Evolutionary conservation across 2,113 vertebrate genomes (phyloP).

Genomic region (Pseudonaja textilis): DNA sequence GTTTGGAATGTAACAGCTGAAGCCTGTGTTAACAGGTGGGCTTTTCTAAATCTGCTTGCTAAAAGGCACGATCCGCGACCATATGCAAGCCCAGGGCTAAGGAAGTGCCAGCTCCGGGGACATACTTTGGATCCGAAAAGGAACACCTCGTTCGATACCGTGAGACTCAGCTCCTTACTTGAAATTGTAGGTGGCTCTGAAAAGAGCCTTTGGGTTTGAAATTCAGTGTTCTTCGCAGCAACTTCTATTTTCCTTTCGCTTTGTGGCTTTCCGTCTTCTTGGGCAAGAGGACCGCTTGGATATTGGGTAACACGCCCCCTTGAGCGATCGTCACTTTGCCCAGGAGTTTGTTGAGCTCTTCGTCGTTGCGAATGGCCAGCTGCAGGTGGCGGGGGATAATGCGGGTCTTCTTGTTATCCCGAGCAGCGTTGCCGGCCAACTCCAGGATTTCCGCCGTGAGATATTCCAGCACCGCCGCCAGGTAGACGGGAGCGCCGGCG

Average conservation of each 20-base stretch:
- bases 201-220: conserved; percentile 70
- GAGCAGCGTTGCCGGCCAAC: not conserved
- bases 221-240: too few species aligned
- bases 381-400: not conserved
- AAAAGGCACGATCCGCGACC: not conserved
- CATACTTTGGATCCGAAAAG: not conserved
- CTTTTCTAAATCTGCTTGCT: not conserved
- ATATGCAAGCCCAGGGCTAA: not conserved
- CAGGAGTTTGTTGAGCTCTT: conserved; percentile 26
- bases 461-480: not conserved
- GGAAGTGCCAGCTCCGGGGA: not conserved
- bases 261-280: conserved; percentile 33
- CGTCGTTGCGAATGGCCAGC: conserved; percentile 30
- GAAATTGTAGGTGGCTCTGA: conserved; percentile 66
- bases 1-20: not conserved
- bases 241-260: conserved; percentile 1
- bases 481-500: not conserved
- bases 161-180: conserved; percentile 41
- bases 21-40: not conserved
- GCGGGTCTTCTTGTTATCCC: not conserved
- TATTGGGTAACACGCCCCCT: conserved; percentile 19
- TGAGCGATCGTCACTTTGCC: conserved; percentile 30
- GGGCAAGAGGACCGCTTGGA: conserved; percentile 21
- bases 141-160: too few species aligned
- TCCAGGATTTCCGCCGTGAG: not conserved